Conservation (phyloP, 2,888 invertebrate genomes). For the Neocrepidodera transversa region DNA sequence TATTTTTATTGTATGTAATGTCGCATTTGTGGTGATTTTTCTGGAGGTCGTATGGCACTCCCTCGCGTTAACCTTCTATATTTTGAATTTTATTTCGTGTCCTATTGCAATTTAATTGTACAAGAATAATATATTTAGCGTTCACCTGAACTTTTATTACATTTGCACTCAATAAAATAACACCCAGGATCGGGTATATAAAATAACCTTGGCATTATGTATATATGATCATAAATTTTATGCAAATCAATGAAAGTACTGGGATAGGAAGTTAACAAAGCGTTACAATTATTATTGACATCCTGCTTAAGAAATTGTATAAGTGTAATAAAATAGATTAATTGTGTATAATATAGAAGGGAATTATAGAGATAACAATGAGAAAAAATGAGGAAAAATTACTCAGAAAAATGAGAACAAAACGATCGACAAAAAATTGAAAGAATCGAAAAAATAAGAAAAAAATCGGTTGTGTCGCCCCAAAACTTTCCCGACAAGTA, state of each 20-base stretch:
- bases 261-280: neutral
- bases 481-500: too few relatives aligned
- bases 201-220: neutral
- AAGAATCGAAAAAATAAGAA: too few relatives aligned
- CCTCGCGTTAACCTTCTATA: neutral
- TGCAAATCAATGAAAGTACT: neutral
- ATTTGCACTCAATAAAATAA: neutral
- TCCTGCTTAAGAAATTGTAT: too few relatives aligned
- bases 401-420: too few relatives aligned
- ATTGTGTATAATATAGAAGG: too few relatives aligned
- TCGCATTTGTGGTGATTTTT: neutral
- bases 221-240: neutral
- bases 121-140: neutral
- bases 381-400: too few relatives aligned
- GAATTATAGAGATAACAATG: too few relatives aligned
- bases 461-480: too few relatives aligned
- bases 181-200: neutral
- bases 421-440: too few relatives aligned
- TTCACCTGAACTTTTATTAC: neutral
- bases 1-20: too few relatives aligned
- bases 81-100: neutral
- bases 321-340: too few relatives aligned
- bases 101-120: neutral
- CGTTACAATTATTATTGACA: too few relatives aligned
- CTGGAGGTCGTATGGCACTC: neutral